Evolutionary conservation across 2,797 vertebrate genomes (phyloP).

Genomic region (Gymnocypris eckloni): DNA sequence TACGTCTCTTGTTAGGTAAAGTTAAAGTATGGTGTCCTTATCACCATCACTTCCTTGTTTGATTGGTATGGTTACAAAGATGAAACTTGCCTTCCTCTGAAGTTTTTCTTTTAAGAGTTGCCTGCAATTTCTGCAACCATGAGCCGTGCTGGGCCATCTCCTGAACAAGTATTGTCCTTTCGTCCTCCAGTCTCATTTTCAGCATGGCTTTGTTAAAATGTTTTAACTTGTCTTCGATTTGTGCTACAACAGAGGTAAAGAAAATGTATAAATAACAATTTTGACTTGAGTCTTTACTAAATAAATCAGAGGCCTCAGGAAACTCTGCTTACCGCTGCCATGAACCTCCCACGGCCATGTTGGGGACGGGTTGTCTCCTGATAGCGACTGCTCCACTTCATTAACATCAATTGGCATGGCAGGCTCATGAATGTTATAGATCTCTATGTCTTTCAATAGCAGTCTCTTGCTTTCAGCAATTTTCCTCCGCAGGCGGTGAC

Average conservation of each 20-base stretch:
- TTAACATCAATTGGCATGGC: background rate
- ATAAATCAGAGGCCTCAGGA: background rate
- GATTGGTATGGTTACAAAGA: too few relatives aligned
- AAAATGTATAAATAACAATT: background rate
- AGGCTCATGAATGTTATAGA: slow-evolving; percentile 1
- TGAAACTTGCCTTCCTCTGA: slow-evolving; percentile 4
- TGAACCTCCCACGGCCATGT: slow-evolving; percentile 30
- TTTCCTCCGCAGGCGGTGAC: slow-evolving; percentile 14
- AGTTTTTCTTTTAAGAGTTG: slow-evolving; percentile 5
- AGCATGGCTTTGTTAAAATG: background rate
- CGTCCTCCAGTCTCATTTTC: slow-evolving; percentile 1
- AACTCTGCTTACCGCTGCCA: slow-evolving; percentile 19
- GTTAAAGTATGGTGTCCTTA: too few relatives aligned
- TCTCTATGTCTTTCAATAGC: slow-evolving; percentile 12
- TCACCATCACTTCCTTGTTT: too few relatives aligned
- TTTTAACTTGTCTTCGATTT: background rate
- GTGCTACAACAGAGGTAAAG: background rate
- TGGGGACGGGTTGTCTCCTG: slow-evolving; percentile 19
- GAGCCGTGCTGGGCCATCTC: slow-evolving; percentile 25
- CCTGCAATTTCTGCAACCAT: slow-evolving; percentile 3
- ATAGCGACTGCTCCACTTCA: slow-evolving; percentile 7
- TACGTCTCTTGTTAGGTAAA: too few relatives aligned
- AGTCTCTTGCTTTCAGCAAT: slow-evolving; percentile 7
- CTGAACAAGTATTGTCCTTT: slow-evolving; percentile 9
- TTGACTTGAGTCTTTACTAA: background rate